A percentile compares a stretch with the other conserved stretches of the same genome.
Conservation (phyloP, 2,888 invertebrate genomes). For the Mesorhabditis spiculigera region DNA sequence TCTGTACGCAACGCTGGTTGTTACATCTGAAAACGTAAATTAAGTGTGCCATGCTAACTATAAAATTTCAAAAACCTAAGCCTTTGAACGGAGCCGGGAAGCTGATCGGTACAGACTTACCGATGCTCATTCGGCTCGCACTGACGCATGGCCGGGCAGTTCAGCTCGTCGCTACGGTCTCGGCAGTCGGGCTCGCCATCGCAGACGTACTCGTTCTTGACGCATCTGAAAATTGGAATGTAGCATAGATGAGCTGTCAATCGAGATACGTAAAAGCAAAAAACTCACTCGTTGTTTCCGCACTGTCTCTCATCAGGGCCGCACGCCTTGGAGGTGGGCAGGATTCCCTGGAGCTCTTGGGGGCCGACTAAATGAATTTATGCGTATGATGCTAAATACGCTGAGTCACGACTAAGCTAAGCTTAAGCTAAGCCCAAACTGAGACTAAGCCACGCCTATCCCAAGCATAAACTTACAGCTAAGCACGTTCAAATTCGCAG, state of each 20-base stretch:
- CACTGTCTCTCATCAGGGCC: slow-evolving; percentile 65
- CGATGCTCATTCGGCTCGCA: slow-evolving; percentile 56
- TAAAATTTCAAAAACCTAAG: no score
- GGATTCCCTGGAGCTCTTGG: slow-evolving; percentile 42
- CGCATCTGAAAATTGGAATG: slow-evolving; percentile 57
- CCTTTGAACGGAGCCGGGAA: no score
- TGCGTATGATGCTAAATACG: no score
- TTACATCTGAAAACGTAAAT: slow-evolving; percentile 67
- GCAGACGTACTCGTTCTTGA: slow-evolving; percentile 76
- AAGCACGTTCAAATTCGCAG: slow-evolving; percentile 47
- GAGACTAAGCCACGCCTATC: neutral
- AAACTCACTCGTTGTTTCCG: slow-evolving; percentile 77
- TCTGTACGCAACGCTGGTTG: slow-evolving; percentile 83
- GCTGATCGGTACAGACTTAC: slow-evolving; percentile 5
- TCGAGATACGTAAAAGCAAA: neutral
- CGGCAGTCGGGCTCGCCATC: slow-evolving; percentile 66
- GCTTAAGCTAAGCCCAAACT: slow-evolving; percentile 4
- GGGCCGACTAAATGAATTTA: slow-evolving; percentile 43
- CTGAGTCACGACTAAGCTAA: no score
- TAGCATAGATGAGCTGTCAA: neutral
- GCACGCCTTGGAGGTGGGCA: slow-evolving; percentile 31
- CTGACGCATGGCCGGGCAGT: slow-evolving; percentile 49
- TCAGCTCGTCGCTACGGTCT: slow-evolving; percentile 69
- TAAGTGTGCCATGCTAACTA: neutral
- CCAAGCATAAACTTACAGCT: slow-evolving; percentile 34